Percentiles rank a stretch among this genome's conserved stretches.
phyloP scores from a whole-genome alignment of 2,888 invertebrate genomes.

The Gortyna flavago region DNA sequence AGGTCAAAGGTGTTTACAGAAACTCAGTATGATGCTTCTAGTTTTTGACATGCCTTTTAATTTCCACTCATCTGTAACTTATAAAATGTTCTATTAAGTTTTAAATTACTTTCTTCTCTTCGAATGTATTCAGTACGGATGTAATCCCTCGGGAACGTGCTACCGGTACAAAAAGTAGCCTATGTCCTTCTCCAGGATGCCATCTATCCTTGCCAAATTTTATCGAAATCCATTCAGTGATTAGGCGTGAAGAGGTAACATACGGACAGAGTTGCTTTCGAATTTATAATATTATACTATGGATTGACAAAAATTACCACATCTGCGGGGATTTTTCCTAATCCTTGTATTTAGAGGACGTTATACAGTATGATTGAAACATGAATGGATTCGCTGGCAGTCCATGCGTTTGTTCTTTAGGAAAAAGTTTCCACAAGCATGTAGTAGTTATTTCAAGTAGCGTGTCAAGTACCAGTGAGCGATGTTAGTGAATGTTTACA shows the following conservation, averaged over 20 bases:
- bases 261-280: not conserved
- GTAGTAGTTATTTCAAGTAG: conserved; percentile 25
- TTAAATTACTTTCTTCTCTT: conserved; percentile 7
- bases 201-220: not conserved
- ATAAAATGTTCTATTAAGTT: not conserved
- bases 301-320: not conserved
- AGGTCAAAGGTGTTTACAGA: conserved; percentile 1
- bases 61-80: no score
- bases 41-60: not conserved
- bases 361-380: not conserved
- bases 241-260: not conserved
- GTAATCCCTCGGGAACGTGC: no score
- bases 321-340: not conserved
- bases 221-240: not conserved
- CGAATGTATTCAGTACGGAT: not conserved
- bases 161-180: no score
- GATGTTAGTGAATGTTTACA: conserved; percentile 31
- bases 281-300: not conserved
- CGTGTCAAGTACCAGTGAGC: conserved; percentile 34
- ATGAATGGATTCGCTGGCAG: not conserved
- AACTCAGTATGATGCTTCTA: not conserved
- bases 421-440: not conserved
- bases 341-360: not conserved
- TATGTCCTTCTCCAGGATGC: not conserved
- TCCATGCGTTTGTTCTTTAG: not conserved